phyloP scores from a whole-genome alignment of 2,888 invertebrate species.

The Polymixis flavicincta region DNA sequence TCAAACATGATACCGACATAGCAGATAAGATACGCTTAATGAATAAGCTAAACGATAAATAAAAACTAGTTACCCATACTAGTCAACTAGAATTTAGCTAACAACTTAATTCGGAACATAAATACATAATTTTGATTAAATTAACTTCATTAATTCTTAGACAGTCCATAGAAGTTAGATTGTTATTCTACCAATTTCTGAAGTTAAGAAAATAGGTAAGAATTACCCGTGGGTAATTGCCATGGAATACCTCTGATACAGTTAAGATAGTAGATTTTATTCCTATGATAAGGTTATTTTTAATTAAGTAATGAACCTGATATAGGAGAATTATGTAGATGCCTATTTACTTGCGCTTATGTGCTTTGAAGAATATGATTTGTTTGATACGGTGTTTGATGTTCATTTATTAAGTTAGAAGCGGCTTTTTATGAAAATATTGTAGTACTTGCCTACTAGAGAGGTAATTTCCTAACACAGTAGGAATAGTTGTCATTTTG shows the following conservation, averaged over 20 bases:
- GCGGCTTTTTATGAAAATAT: constrained; percentile 9
- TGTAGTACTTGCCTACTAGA: not conserved
- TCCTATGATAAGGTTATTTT: constrained; percentile 62
- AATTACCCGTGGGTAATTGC: constrained; percentile 68
- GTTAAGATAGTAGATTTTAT: constrained; percentile 62
- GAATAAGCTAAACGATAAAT: constrained; percentile 23
- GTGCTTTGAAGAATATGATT: constrained; percentile 50
- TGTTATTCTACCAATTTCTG: constrained; percentile 49
- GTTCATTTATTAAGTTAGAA: constrained; percentile 17
- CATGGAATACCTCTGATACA: constrained; percentile 68
- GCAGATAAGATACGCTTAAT: constrained; percentile 29
- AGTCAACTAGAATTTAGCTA: constrained; percentile 34
- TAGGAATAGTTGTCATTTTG: no score
- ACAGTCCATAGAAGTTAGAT: constrained; percentile 36
- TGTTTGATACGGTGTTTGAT: constrained; percentile 35
- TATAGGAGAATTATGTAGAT: constrained; percentile 44
- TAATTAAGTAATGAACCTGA: constrained; percentile 66
- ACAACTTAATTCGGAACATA: constrained; percentile 51
- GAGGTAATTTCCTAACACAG: no score
- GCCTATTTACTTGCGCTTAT: constrained; percentile 37
- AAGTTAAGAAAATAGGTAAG: constrained; percentile 40
- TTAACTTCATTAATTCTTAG: constrained; percentile 52
- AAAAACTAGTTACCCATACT: constrained; percentile 34
- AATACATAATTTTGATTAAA: constrained; percentile 63
- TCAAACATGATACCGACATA: constrained; percentile 12